These are phyloP conservation scores for Tetanocera ferruginea DNA, from an alignment of 2,888 invertebrate genomes.

Conservation along the genomic window DNA sequence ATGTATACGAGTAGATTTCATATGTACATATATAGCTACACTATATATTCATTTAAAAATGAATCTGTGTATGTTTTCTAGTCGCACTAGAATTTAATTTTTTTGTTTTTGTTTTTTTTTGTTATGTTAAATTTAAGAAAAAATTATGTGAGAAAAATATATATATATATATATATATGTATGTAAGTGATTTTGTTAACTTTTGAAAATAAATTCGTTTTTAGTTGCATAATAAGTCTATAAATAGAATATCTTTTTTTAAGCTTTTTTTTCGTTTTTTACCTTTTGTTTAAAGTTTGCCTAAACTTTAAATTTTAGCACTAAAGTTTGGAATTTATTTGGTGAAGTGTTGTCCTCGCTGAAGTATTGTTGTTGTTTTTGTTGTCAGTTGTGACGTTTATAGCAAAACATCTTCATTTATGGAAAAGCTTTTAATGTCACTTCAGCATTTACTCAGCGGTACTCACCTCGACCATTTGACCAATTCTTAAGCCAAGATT, in stretches of 20 bases:
- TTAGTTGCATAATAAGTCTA: conserved; percentile 49
- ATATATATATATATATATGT: conserved; percentile 10
- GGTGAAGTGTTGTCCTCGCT: background rate
- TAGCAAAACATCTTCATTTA: too few species aligned
- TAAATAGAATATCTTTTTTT: conserved; percentile 25
- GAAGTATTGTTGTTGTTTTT: background rate
- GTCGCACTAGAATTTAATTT: background rate
- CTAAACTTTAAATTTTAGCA: conserved; percentile 2
- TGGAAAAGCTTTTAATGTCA: too few species aligned
- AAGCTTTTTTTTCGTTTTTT: conserved; percentile 35
- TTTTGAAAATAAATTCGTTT: conserved; percentile 60
- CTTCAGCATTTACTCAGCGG: too few species aligned
- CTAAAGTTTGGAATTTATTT: conserved; percentile 33
- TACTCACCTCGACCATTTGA: too few species aligned
- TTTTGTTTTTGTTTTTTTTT: background rate
- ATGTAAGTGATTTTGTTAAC: conserved; percentile 29
- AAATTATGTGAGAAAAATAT: conserved; percentile 27
- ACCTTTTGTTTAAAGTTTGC: conserved; percentile 17
- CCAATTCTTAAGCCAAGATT: too few species aligned
- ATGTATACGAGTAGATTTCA: too few species aligned
- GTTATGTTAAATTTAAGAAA: conserved; percentile 20
- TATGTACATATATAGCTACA: too few species aligned
- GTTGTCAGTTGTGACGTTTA: too few species aligned
- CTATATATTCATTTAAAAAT: background rate
- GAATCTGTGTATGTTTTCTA: background rate